Evolutionary conservation across 2,113 vertebrate genomes (phyloP).

Genomic region (Alectura lathami): DNA sequence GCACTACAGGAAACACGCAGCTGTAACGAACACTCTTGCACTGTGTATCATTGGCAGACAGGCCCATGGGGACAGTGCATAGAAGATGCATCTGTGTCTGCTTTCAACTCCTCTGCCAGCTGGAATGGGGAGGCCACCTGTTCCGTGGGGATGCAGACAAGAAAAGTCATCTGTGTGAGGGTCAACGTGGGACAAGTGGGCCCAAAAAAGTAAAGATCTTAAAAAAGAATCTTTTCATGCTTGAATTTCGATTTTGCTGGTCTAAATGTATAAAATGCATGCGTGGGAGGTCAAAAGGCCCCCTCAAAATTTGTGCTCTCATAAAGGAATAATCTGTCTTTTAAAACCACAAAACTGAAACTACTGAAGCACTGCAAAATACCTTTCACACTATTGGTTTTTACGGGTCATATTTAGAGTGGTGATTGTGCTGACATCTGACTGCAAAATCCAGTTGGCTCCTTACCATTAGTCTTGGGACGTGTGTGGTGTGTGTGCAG

Average conservation of each 20-base stretch:
- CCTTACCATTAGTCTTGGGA: neutral
- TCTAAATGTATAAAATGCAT: neutral
- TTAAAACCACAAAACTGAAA: neutral
- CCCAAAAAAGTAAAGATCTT: conserved; percentile 91
- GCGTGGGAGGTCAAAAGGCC: neutral
- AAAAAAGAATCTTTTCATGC: neutral
- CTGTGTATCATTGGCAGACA: conserved; percentile 96
- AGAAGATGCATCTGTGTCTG: conserved; percentile 85
- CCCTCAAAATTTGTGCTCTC: neutral
- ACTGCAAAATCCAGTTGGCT: neutral
- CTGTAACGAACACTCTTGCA: conserved; percentile 95
- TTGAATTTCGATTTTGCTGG: neutral
- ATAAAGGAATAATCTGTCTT: neutral
- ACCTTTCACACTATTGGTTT: neutral
- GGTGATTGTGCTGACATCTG: neutral
- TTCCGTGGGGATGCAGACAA: conserved; percentile 91
- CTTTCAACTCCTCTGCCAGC: conserved; percentile 81
- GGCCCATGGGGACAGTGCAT: conserved; percentile 91
- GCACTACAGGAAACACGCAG: conserved; percentile 88
- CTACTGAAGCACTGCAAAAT: neutral
- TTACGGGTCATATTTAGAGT: neutral
- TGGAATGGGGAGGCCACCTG: conserved; percentile 81
- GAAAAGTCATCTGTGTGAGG: conserved; percentile 96
- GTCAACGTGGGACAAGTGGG: conserved; percentile 98
- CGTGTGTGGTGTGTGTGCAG: neutral